Conservation (phyloP, 2,888 invertebrate genomes). For the Junonia oenone region DNA sequence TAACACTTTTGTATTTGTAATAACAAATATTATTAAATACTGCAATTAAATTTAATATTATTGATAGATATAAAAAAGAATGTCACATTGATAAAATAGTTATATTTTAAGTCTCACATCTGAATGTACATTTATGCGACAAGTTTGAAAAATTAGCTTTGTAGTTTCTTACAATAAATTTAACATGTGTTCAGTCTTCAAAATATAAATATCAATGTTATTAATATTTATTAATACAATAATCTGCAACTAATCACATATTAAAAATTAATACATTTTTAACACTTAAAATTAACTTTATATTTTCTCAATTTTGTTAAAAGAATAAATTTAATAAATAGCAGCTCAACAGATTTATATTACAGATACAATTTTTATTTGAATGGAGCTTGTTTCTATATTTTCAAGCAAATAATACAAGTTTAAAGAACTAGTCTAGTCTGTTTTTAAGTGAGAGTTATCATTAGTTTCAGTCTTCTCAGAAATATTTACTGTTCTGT, state of each 20-base stretch:
- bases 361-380: not conserved
- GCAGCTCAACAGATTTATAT: not conserved
- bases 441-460: conserved; percentile 29
- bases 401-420: too few relatives aligned
- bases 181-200: not conserved
- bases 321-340: too few relatives aligned
- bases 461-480: conserved; percentile 27
- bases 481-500: conserved; percentile 31
- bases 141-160: too few relatives aligned
- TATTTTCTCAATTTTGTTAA: too few relatives aligned
- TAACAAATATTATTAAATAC: not conserved
- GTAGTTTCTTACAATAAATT: not conserved
- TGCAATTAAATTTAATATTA: not conserved
- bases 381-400: not conserved
- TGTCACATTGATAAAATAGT: not conserved
- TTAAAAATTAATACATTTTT: too few relatives aligned
- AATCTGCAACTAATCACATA: not conserved
- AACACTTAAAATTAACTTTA: too few relatives aligned
- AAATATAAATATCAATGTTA: not conserved
- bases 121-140: too few relatives aligned
- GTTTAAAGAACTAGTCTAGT: conserved; percentile 16
- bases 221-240: not conserved
- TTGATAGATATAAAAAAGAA: not conserved
- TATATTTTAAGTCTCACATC: not conserved
- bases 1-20: not conserved